These are phyloP conservation scores for Zelostemma sp. DNA, from an alignment of 1,140 invertebrate species.

Conservation along the genomic window DNA sequence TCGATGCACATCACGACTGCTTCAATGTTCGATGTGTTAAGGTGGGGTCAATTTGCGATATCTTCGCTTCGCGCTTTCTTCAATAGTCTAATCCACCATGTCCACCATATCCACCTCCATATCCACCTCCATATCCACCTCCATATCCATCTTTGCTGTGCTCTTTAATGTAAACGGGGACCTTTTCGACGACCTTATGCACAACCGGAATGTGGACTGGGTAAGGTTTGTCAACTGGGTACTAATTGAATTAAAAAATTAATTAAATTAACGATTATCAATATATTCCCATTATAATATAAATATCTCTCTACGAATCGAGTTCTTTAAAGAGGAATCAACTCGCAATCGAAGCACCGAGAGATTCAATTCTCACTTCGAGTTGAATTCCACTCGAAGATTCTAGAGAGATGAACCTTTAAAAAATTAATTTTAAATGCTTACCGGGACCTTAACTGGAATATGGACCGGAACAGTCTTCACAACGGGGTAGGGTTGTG, in stretches of 20 bases:
- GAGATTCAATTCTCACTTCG: too few species aligned
- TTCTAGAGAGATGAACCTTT: too few species aligned
- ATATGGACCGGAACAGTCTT: conserved; percentile 62
- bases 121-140: conserved; percentile 20
- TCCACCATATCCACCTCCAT: too few species aligned
- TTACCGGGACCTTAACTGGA: too few species aligned
- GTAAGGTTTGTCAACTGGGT: conserved; percentile 63
- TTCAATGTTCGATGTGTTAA: conserved; percentile 32
- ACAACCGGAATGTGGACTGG: conserved; percentile 61
- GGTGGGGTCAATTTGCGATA: conserved; percentile 34
- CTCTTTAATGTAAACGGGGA: conserved; percentile 53
- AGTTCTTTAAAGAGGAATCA: too few species aligned
- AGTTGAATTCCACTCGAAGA: too few species aligned
- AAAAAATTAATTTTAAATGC: too few species aligned
- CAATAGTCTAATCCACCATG: conserved; percentile 38
- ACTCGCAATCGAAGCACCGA: too few species aligned
- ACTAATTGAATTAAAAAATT: too few species aligned
- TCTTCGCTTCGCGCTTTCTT: conserved; percentile 30
- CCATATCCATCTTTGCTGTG: conserved; percentile 44
- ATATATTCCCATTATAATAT: too few species aligned
- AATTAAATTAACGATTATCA: too few species aligned
- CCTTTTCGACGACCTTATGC: conserved; percentile 41
- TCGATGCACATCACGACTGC: conserved; percentile 46
- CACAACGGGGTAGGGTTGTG: conserved; percentile 64
- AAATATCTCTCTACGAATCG: too few species aligned